Percentiles rank a stretch among this genome's conserved stretches.
These are phyloP conservation scores for Hyperoplus lanceolatus DNA, from an alignment of 2,797 vertebrate species.

Conservation along the genomic window DNA sequence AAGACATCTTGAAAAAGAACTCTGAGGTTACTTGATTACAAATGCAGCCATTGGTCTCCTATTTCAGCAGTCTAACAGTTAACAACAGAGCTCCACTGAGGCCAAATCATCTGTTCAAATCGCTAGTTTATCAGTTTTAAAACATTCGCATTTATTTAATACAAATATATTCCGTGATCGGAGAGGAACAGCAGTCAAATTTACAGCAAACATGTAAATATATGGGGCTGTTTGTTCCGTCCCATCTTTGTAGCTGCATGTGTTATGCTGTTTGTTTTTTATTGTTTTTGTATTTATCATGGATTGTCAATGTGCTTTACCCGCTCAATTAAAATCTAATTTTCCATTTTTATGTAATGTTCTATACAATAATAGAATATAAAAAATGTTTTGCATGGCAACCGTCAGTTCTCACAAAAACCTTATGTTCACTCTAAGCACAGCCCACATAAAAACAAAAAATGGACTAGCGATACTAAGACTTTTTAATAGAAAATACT, in stretches of 20 bases:
- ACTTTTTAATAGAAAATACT: not conserved
- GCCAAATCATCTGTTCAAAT: slow-evolving; percentile 12
- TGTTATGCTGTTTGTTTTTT: too few species aligned
- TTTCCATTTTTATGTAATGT: not conserved
- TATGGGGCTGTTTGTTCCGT: not conserved
- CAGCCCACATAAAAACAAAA: not conserved
- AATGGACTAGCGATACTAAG: not conserved
- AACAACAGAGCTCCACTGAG: not conserved
- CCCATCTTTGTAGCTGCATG: not conserved
- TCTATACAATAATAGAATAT: not conserved
- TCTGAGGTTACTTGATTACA: slow-evolving; percentile 22
- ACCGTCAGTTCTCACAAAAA: too few species aligned
- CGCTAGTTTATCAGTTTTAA: slow-evolving; percentile 6
- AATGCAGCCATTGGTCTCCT: slow-evolving; percentile 15
- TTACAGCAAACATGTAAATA: not conserved
- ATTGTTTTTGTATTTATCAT: not conserved
- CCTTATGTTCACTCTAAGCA: too few species aligned
- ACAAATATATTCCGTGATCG: not conserved
- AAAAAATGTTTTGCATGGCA: not conserved
- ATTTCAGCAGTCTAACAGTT: slow-evolving; percentile 24
- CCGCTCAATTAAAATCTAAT: not conserved
- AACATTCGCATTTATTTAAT: slow-evolving; percentile 3
- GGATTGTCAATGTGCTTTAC: not conserved
- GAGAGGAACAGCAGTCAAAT: not conserved
- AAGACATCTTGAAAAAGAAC: slow-evolving; percentile 27